Percentiles rank a stretch among this genome's conserved stretches.
These are phyloP conservation scores for Ormyrus labotus DNA, from an alignment of 2,888 invertebrate species.

Conservation along the genomic window DNA sequence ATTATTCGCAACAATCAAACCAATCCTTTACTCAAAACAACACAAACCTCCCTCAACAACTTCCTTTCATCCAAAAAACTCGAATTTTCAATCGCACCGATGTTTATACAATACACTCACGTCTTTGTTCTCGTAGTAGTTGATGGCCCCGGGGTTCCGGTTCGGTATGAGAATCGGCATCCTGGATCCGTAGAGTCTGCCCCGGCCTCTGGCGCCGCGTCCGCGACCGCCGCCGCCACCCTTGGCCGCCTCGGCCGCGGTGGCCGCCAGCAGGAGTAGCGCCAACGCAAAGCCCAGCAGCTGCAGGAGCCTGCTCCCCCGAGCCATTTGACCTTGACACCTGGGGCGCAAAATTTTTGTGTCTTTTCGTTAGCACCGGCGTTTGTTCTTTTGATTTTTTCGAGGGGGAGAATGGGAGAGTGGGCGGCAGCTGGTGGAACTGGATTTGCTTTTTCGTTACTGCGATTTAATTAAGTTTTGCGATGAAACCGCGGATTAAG, in stretches of 20 bases:
- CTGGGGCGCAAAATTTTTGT: background rate
- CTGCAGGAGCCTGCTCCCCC: constrained; percentile 50
- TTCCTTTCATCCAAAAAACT: no score
- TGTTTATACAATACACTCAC: constrained; percentile 71
- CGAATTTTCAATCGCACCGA: no score
- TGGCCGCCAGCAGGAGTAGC: constrained; percentile 14
- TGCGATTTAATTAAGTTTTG: no score
- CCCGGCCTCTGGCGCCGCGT: constrained; percentile 70
- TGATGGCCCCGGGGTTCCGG: constrained; percentile 78
- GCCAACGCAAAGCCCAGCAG: constrained; percentile 30
- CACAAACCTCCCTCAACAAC: no score
- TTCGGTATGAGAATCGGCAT: constrained; percentile 79
- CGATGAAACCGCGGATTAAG: no score
- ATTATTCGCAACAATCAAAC: no score
- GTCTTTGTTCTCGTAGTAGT: constrained; percentile 82
- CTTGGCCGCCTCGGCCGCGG: constrained; percentile 62
- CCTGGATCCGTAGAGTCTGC: constrained; percentile 76
- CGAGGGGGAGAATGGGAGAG: no score
- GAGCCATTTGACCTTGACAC: constrained; percentile 62
- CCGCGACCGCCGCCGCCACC: constrained; percentile 59
- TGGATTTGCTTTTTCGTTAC: no score
- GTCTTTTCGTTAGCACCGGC: no score
- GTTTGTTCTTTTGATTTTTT: no score
- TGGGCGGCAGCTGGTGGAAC: no score
- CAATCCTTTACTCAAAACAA: no score